Conservation (phyloP, 1,140 invertebrate genomes). For the Panonychus citri region DNA sequence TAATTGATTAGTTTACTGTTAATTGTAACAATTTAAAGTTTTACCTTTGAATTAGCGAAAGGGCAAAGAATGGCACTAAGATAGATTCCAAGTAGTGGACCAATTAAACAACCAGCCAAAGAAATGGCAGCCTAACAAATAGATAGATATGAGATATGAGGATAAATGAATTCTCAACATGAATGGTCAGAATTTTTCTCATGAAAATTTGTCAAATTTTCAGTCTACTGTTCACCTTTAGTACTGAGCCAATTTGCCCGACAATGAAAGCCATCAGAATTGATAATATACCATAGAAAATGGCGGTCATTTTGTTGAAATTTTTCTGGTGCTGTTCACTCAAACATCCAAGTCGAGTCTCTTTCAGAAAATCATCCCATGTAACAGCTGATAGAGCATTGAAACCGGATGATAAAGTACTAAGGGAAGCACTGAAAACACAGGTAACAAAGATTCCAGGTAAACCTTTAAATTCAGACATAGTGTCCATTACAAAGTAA, state of each 20-base stretch:
- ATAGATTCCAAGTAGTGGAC: constrained; percentile 49
- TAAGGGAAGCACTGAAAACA: constrained; percentile 17
- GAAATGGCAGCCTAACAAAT: constrained; percentile 21
- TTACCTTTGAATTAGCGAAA: constrained; percentile 37
- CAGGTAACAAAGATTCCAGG: constrained; percentile 16
- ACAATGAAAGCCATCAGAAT: constrained; percentile 11
- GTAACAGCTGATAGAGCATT: constrained; percentile 13
- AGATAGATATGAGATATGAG: too few species aligned
- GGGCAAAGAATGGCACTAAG: constrained; percentile 51
- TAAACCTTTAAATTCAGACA: constrained; percentile 13
- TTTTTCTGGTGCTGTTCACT: not conserved
- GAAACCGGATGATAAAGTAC: constrained; percentile 12
- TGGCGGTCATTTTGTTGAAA: not conserved
- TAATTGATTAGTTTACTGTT: not conserved
- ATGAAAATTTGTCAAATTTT: not conserved
- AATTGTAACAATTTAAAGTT: too few species aligned
- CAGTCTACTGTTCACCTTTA: not conserved
- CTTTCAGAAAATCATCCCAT: constrained; percentile 12
- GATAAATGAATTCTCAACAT: not conserved
- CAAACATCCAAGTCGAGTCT: not conserved
- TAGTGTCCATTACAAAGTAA: constrained; percentile 14
- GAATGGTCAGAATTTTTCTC: not conserved
- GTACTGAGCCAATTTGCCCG: constrained; percentile 8
- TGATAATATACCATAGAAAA: constrained; percentile 5
- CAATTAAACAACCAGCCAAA: constrained; percentile 31